These are phyloP conservation scores for Ophioderma brevispina DNA, from an alignment of 35 echinoderm and acorn worm genomes.

Conservation along the genomic window DNA sequence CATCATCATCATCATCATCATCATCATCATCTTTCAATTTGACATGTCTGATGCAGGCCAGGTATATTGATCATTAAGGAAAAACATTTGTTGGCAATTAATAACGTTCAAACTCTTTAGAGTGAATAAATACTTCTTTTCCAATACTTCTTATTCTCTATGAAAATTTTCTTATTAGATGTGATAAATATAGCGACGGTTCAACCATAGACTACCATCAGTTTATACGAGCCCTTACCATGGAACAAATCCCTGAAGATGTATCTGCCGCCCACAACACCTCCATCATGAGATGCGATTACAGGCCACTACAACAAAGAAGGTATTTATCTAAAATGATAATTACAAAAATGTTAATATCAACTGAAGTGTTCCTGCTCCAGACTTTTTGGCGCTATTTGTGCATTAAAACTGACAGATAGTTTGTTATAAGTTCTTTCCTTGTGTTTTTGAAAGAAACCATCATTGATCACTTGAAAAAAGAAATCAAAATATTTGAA, in stretches of 20 bases:
- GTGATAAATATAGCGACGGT: slow-evolving; percentile 79
- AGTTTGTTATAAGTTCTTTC: background rate
- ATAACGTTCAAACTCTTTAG: too few relatives aligned
- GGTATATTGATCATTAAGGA: too few relatives aligned
- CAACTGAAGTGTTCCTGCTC: background rate
- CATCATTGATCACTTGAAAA: too few relatives aligned
- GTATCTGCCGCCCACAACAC: slow-evolving; percentile 73
- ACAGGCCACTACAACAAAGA: slow-evolving; percentile 82
- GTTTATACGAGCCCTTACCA: slow-evolving; percentile 75
- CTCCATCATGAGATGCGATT: slow-evolving; percentile 90
- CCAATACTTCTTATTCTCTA: too few relatives aligned
- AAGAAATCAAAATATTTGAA: too few relatives aligned
- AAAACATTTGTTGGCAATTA: too few relatives aligned
- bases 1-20: too few relatives aligned
- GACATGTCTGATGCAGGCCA: too few relatives aligned
- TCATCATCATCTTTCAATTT: too few relatives aligned
- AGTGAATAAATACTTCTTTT: too few relatives aligned
- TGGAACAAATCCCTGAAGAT: slow-evolving; percentile 66
- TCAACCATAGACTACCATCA: slow-evolving; percentile 78
- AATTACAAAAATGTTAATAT: background rate
- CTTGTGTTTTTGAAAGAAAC: too few relatives aligned
- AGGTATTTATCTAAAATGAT: slow-evolving; percentile 42
- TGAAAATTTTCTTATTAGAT: too few relatives aligned
- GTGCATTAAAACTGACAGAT: background rate
- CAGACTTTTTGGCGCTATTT: background rate